Evolutionary conservation across 2,797 vertebrate species (phyloP).

Genomic region (Zenarchopterus dispar): DNA sequence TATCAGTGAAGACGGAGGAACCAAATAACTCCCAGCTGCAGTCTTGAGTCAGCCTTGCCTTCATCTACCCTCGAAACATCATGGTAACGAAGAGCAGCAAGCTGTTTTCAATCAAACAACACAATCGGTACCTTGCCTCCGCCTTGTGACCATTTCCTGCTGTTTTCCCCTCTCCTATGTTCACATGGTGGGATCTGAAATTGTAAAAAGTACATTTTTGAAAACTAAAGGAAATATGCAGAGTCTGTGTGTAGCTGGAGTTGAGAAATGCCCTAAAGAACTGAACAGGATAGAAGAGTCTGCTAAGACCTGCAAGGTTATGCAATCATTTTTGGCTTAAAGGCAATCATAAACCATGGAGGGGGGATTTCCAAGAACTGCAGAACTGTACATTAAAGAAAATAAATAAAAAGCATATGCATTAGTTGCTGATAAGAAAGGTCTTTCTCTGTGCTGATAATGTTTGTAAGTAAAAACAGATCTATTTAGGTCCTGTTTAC

Average conservation of each 20-base stretch:
- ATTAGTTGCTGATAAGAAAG: background rate
- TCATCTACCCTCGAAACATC: constrained; percentile 62
- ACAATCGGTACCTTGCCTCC: constrained; percentile 40
- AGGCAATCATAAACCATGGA: background rate
- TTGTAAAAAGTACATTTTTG: constrained; percentile 38
- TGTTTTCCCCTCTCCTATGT: constrained; percentile 35
- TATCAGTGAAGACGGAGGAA: constrained; percentile 56
- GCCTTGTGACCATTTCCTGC: constrained; percentile 48
- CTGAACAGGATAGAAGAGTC: constrained; percentile 12
- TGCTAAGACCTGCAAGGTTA: constrained; percentile 45
- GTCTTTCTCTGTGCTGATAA: no score
- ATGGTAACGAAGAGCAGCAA: constrained; percentile 63
- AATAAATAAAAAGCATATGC: background rate
- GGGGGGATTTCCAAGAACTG: constrained; percentile 1
- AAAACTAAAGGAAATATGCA: constrained; percentile 35
- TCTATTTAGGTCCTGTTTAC: no score
- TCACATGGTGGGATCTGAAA: constrained; percentile 23
- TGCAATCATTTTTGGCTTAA: constrained; percentile 28
- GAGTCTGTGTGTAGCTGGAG: constrained; percentile 22
- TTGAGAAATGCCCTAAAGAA: constrained; percentile 36
- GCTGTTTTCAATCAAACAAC: constrained; percentile 76
- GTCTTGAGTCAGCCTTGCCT: constrained; percentile 52
- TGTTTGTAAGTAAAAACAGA: no score
- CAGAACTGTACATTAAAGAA: constrained; percentile 15
- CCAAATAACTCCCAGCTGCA: constrained; percentile 71